Conservation (phyloP, 2,888 invertebrate species). For the Prenolepis imparis region DNA sequence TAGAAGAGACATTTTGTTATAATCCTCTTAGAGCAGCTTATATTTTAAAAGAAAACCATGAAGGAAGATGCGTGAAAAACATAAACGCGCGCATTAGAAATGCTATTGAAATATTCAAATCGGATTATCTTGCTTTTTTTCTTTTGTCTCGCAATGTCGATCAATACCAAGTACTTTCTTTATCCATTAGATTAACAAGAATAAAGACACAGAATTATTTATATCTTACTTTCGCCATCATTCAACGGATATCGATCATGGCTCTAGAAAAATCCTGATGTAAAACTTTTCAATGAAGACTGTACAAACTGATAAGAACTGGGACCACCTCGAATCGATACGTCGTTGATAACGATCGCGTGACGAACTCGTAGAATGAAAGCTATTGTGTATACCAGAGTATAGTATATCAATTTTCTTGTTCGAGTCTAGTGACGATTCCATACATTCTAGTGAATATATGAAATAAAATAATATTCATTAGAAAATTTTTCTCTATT, state of each 20-base stretch:
- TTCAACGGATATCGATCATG: conserved; percentile 29
- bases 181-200: conserved; percentile 35
- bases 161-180: conserved; percentile 29
- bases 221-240: conserved; percentile 37
- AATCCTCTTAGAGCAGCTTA: conserved; percentile 23
- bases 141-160: conserved; percentile 4
- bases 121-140: conserved; percentile 33
- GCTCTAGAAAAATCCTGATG: conserved; percentile 22
- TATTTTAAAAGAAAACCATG: neutral
- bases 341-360: conserved; percentile 34
- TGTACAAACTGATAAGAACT: conserved; percentile 18
- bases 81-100: conserved; percentile 21
- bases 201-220: conserved; percentile 37
- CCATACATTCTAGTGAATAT: neutral
- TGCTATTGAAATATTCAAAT: conserved; percentile 47
- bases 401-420: conserved; percentile 4
- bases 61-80: conserved; percentile 11
- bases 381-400: conserved; percentile 20
- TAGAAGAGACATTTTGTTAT: conserved; percentile 12
- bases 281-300: conserved; percentile 1
- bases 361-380: conserved; percentile 19
- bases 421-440: conserved; percentile 2
- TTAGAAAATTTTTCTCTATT: conserved; percentile 4
- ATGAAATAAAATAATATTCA: neutral
- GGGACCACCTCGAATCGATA: conserved; percentile 37